A percentile compares a stretch with the other conserved stretches of the same genome.
phyloP scores from a whole-genome alignment of 2,797 vertebrate genomes.

The Sebastes matsubarae region DNA sequence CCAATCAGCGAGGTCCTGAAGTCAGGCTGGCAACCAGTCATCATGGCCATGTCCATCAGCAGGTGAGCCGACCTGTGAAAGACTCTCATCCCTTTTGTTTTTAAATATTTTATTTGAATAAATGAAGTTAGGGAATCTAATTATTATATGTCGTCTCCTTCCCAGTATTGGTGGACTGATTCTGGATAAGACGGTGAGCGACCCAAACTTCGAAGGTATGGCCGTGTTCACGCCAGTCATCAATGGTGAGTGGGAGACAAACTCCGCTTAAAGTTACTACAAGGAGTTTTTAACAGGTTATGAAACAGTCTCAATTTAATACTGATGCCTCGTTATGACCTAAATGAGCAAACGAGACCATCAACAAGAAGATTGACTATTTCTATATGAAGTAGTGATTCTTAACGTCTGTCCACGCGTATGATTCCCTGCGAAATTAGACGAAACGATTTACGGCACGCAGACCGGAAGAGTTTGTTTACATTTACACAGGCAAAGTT shows the following conservation, averaged over 20 bases:
- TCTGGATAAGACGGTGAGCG: conserved; percentile 88
- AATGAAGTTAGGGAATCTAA: background rate
- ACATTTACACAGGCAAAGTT: background rate
- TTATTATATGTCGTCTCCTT: background rate
- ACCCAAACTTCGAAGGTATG: conserved; percentile 88
- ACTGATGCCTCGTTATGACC: background rate
- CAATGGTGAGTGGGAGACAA: conserved; percentile 81
- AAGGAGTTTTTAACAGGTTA: background rate
- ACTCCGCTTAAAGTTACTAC: background rate
- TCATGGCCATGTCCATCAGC: conserved; percentile 91
- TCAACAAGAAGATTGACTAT: background rate
- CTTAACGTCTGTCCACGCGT: background rate
- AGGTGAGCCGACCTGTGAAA: conserved; percentile 75
- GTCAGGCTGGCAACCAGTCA: conserved; percentile 89
- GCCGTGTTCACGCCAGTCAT: conserved; percentile 90
- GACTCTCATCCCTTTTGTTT: background rate
- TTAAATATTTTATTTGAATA: background rate
- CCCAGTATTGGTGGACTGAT: conserved; percentile 90
- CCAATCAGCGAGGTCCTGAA: conserved; percentile 84
- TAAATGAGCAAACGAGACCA: background rate
- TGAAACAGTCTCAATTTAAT: background rate
- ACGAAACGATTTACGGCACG: background rate
- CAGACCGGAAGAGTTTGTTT: background rate
- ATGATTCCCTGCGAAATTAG: background rate
- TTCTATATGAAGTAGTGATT: background rate